Conservation (phyloP, 2,113 vertebrate genomes). For the Ciconia stormi region DNA sequence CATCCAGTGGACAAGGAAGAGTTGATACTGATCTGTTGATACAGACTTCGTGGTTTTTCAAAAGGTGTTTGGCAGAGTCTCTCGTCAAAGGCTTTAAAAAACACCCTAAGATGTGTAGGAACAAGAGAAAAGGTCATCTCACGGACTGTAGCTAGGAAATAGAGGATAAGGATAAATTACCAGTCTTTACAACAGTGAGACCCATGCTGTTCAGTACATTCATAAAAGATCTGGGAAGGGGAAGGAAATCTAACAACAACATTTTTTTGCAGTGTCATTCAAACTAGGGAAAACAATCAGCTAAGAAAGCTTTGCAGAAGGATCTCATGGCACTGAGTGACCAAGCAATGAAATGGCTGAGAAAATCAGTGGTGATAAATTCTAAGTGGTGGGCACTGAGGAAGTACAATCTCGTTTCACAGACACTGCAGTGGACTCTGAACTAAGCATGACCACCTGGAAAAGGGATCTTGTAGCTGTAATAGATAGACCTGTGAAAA, state of each 20-base stretch:
- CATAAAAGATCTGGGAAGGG: not conserved
- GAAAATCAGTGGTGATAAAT: not conserved
- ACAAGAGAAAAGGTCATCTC: not conserved
- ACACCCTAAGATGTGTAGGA: not conserved
- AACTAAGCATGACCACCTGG: not conserved
- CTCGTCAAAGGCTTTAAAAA: not conserved
- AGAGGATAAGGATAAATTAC: not conserved
- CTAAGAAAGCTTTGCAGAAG: not conserved
- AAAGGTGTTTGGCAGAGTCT: not conserved
- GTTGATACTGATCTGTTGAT: not conserved
- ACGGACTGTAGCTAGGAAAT: not conserved
- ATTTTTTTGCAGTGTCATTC: not conserved
- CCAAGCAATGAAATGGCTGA: not conserved
- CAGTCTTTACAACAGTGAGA: not conserved
- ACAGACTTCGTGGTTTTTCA: not conserved
- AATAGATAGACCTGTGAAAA: not conserved
- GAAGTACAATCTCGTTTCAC: not conserved
- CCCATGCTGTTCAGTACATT: not conserved
- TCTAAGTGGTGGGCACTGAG: not conserved
- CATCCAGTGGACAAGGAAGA: not conserved
- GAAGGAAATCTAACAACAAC: not conserved
- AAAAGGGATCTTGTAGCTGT: not conserved
- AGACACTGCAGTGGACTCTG: not conserved
- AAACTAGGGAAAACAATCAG: not conserved
- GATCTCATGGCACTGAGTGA: not conserved